These are phyloP conservation scores for Ceratothoa steindachneri DNA, from an alignment of 2,888 invertebrate genomes.

Conservation along the genomic window DNA sequence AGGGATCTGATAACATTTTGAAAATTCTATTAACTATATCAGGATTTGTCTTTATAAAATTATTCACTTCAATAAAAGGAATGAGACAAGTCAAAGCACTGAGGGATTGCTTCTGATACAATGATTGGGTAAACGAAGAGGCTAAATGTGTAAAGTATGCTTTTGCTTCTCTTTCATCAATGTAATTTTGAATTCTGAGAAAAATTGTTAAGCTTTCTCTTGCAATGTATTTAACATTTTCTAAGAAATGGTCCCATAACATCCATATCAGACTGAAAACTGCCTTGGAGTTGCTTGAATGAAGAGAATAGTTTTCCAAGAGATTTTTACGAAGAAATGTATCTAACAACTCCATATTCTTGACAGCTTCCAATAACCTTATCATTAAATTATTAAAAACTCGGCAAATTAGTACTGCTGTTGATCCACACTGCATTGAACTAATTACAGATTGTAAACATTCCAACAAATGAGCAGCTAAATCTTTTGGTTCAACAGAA, in stretches of 20 bases:
- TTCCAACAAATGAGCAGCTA: background rate
- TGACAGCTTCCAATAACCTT: slow-evolving; percentile 18
- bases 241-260: slow-evolving; percentile 43
- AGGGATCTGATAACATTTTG: slow-evolving; percentile 23
- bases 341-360: background rate
- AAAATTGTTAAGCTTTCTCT: slow-evolving; percentile 35
- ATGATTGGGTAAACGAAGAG: slow-evolving; percentile 5
- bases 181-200: slow-evolving; percentile 19
- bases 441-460: background rate
- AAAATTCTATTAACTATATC: slow-evolving; percentile 25
- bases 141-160: slow-evolving; percentile 21
- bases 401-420: background rate
- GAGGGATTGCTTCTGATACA: slow-evolving; percentile 19
- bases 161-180: slow-evolving; percentile 15
- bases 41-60: slow-evolving; percentile 20
- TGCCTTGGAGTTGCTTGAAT: slow-evolving; percentile 1
- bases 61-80: slow-evolving; percentile 22
- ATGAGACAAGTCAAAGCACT: slow-evolving; percentile 41
- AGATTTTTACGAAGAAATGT: background rate
- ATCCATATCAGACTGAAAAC: slow-evolving; percentile 33
- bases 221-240: slow-evolving; percentile 39
- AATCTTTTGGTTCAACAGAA: background rate
- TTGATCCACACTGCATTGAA: background rate
- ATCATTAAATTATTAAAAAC: slow-evolving; percentile 29
- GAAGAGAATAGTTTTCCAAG: background rate